These are phyloP conservation scores for Bombus polaris DNA, from an alignment of 1,140 invertebrate genomes.

Conservation along the genomic window DNA sequence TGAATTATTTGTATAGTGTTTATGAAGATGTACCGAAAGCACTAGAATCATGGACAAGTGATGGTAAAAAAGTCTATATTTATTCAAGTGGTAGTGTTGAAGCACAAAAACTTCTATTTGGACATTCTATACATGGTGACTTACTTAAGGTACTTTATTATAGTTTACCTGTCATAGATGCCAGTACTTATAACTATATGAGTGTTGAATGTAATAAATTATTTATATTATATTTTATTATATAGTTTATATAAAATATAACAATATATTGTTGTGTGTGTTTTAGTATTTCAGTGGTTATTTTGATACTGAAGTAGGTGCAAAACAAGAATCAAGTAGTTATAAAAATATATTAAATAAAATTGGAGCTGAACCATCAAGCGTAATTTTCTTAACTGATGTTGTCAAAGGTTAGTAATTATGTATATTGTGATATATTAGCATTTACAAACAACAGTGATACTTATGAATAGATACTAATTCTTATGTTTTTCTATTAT, in stretches of 20 bases:
- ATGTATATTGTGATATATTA: neutral
- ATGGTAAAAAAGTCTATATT: conserved; percentile 89
- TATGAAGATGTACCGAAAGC: conserved; percentile 92
- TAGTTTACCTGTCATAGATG: neutral
- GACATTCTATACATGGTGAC: conserved; percentile 90
- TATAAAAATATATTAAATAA: conserved; percentile 90
- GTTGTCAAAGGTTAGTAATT: conserved; percentile 86
- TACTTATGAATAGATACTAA: conserved; percentile 3
- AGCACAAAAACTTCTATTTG: conserved; percentile 95
- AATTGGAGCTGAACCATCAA: conserved; percentile 85
- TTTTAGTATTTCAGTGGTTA: conserved; percentile 89
- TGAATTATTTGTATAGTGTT: conserved; percentile 84
- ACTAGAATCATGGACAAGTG: conserved; percentile 87
- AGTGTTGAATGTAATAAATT: neutral
- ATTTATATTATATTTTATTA: neutral
- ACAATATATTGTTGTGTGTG: conserved; percentile 45
- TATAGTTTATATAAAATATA: neutral
- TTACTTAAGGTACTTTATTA: conserved; percentile 84
- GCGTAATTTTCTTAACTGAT: conserved; percentile 94
- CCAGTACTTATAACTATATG: neutral
- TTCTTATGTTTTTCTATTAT: conserved; percentile 53
- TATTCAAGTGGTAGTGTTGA: conserved; percentile 96
- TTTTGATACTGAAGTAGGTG: conserved; percentile 93
- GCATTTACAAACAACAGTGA: neutral
- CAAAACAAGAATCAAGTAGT: conserved; percentile 88